Evolutionary conservation across 2,113 vertebrate genomes (phyloP).

Genomic region (Plecotus auritus): DNA sequence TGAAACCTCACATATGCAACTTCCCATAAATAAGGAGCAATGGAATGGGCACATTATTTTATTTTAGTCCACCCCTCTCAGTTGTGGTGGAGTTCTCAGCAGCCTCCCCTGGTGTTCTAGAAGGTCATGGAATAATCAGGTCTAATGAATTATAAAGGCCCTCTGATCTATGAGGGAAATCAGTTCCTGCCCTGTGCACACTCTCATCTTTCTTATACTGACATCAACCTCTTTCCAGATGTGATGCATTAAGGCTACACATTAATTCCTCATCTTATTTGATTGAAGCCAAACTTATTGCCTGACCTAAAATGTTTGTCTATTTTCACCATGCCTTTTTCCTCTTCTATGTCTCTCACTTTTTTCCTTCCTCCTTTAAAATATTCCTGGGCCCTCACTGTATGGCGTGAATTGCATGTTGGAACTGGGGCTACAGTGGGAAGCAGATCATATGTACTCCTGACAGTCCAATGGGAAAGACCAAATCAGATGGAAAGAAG

Average conservation of each 20-base stretch:
- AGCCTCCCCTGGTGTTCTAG: background rate
- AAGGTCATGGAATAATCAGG: background rate
- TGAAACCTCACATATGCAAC: background rate
- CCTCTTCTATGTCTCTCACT: background rate
- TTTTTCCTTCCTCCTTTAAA: background rate
- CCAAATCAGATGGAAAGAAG: background rate
- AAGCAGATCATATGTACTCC: background rate
- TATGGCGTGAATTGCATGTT: background rate
- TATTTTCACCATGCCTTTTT: background rate
- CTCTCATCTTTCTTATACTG: background rate
- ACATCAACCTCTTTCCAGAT: background rate
- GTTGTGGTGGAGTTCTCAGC: background rate
- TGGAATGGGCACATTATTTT: background rate
- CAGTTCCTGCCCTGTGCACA: too few species aligned
- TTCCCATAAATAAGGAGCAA: background rate
- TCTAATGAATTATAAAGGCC: background rate
- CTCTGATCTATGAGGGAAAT: too few species aligned
- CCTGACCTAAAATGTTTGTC: background rate
- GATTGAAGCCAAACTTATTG: background rate
- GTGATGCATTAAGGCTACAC: background rate
- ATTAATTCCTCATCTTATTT: background rate
- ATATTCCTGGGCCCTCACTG: background rate
- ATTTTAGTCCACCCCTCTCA: background rate
- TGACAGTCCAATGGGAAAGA: too few species aligned
- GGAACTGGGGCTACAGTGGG: fast-evolving